Evolutionary conservation across 2,797 vertebrate species (phyloP), one percentile per base, ranked within the genome.

Genomic region (Lithobates pipiens): DNA sequence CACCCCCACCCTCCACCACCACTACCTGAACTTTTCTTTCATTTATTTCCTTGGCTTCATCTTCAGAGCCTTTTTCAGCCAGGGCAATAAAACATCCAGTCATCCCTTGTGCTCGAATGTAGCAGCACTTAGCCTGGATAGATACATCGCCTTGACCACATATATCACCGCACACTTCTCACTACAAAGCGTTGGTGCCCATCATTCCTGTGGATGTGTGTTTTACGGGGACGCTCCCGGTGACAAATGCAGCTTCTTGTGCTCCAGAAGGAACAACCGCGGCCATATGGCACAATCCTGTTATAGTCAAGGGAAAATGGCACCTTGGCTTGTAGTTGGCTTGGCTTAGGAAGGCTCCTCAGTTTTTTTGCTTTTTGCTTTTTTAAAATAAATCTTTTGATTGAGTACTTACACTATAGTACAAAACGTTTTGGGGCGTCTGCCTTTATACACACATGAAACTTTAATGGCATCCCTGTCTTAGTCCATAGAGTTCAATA

Each of bases 11-110:
- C 15, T 46, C 54, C 54, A 74, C 76, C 76, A 42, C 85, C 80
- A n/a, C n/a, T 73, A 82, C 65, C 80, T 83, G 85, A 83, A 54
- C 75, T 67, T 11, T 42, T 10, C 61, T 74, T 72, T 82, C 67
- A 86, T 86, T 86, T 86, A 72, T 82, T 86, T 54, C 73, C 54
- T 77, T 86, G 85, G 85, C 85, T 83, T 68, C 75, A 83, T 73
- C 70, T 83, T 83, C 71, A 79, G 57, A 78, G 74, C 68, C 57
- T 3, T 77, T 25, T 63, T 65, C 63, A 79, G 75, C 75, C 75
- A 57, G 69, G 67, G 80, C 44, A 57, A 83, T 86, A 83, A 83
- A 86, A 79, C 80, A 78, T 86, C 54, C 32, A 83, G 85, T 69
- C 76, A 74, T 79, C 80, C 80, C 61, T 18, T 75, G 50, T 27